phyloP scores from a whole-genome alignment of 2,113 vertebrate species.

The Salvelinus sp. region DNA sequence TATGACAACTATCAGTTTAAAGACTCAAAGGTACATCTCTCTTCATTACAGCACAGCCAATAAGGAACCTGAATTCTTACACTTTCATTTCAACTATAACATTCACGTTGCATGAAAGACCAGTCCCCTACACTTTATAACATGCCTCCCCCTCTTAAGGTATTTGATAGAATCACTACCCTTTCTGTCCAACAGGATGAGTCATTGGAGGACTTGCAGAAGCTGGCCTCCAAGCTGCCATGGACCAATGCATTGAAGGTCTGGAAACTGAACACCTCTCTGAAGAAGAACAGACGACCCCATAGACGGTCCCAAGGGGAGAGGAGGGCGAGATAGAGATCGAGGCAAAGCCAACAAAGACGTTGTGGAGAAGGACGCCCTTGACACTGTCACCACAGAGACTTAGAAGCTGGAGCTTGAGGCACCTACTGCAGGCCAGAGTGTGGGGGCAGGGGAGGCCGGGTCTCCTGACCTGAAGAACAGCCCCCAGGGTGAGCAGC shows the following conservation, averaged over 20 bases:
- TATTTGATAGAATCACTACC: background rate
- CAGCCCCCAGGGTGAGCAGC: constrained; percentile 3
- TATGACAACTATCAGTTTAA: constrained; percentile 88
- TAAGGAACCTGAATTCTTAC: background rate
- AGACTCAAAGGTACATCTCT: constrained; percentile 81
- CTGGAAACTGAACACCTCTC: constrained; percentile 86
- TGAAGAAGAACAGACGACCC: constrained; percentile 89
- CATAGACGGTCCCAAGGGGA: constrained; percentile 65
- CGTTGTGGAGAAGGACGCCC: background rate
- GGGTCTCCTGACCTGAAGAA: constrained; percentile 17
- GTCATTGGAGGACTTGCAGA: constrained; percentile 83
- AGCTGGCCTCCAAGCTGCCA: constrained; percentile 84
- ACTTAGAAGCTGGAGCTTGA: constrained; percentile 29
- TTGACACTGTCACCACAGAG: constrained; percentile 6
- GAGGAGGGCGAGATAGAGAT: too few relatives aligned
- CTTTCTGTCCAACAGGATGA: constrained; percentile 79
- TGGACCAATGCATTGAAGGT: constrained; percentile 85
- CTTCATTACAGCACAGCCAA: background rate
- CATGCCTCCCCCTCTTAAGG: background rate
- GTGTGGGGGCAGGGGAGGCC: constrained; percentile 3
- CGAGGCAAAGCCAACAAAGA: constrained; percentile 34
- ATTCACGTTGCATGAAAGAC: background rate
- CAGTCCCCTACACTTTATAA: too few relatives aligned
- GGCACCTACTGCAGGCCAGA: constrained; percentile 16
- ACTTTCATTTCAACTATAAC: background rate